Conservation (phyloP, 2,888 invertebrate species). For the Troides oblongomaculatus region DNA sequence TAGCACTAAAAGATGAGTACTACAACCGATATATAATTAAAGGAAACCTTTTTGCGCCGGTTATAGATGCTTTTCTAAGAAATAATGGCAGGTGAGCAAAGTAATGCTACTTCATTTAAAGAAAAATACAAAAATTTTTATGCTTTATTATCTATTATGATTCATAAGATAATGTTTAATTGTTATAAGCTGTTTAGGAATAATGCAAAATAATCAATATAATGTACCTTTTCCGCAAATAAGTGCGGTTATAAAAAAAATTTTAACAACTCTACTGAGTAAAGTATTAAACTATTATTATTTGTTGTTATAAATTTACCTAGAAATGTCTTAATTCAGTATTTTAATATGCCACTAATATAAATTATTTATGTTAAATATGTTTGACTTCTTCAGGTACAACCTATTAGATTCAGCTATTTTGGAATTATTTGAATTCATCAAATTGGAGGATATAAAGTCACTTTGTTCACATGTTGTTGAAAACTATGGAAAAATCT, state of each 20-base stretch:
- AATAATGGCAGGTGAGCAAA: slow-evolving; percentile 91
- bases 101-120: neutral
- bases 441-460: slow-evolving; percentile 95
- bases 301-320: neutral
- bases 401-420: slow-evolving; percentile 99
- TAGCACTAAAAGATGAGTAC: slow-evolving; percentile 98
- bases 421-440: slow-evolving; percentile 99
- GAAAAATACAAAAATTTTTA: too few species aligned
- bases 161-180: too few species aligned
- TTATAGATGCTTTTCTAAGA: slow-evolving; percentile 96
- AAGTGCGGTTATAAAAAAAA: too few species aligned
- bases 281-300: neutral
- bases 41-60: slow-evolving; percentile 96
- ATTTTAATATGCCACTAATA: too few species aligned
- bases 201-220: too few species aligned
- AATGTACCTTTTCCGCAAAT: too few species aligned
- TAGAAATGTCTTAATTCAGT: too few species aligned
- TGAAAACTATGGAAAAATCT: slow-evolving; percentile 95
- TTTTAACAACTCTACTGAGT: neutral
- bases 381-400: slow-evolving; percentile 80
- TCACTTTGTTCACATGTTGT: slow-evolving; percentile 95
- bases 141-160: too few species aligned
- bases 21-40: slow-evolving; percentile 98
- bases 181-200: too few species aligned
- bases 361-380: neutral